Conservation (phyloP, 1,140 invertebrate genomes). For the Orchestia grillus region DNA sequence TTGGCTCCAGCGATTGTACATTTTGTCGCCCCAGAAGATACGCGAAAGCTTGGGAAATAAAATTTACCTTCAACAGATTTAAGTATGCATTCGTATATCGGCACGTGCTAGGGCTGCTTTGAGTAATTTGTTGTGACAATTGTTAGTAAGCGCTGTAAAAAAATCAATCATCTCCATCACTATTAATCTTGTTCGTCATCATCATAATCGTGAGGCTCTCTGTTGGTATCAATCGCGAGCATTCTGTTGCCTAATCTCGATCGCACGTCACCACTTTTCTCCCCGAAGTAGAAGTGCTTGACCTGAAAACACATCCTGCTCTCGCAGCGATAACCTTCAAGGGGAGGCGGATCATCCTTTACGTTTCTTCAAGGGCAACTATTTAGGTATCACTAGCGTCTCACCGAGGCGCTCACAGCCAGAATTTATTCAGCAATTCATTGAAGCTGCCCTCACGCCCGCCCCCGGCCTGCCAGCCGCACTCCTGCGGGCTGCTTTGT, state of each 20-base stretch:
- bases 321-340: neutral
- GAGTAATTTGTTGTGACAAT: too few species aligned
- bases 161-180: neutral
- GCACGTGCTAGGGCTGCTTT: too few species aligned
- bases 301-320: neutral
- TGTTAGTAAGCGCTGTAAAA: neutral
- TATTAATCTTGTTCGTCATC: neutral
- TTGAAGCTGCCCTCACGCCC: neutral
- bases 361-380: neutral
- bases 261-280: neutral
- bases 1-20: too few species aligned
- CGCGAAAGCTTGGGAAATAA: too few species aligned
- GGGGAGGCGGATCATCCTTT: neutral
- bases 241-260: neutral
- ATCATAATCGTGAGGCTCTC: neutral
- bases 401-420: neutral
- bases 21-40: too few species aligned
- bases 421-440: conserved; percentile 49
- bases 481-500: neutral
- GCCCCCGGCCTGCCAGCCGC: neutral
- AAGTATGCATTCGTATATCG: too few species aligned
- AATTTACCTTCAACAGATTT: too few species aligned
- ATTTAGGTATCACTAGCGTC: neutral
- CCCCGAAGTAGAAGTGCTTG: neutral
- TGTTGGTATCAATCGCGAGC: neutral